Conservation (phyloP, 1,140 invertebrate species). For the Cryptotermes secundus region DNA sequence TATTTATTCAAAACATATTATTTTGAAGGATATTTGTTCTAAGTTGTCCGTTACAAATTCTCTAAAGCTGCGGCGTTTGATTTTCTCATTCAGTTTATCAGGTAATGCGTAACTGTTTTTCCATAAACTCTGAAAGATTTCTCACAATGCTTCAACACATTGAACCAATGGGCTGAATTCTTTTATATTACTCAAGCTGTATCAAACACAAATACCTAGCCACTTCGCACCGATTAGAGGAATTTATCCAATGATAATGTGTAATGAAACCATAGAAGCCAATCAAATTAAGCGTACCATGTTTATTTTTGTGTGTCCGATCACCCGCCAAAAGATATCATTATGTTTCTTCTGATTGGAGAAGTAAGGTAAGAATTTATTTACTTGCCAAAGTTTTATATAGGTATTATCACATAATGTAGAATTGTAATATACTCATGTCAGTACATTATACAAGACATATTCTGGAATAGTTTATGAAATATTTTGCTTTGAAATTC, state of each 20-base stretch:
- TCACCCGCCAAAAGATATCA: conserved; percentile 35
- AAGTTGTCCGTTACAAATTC: not conserved
- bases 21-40: not conserved
- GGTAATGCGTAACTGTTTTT: conserved; percentile 1
- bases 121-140: not conserved
- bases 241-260: conserved; percentile 36
- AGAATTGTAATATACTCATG: not conserved
- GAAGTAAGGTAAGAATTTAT: not conserved
- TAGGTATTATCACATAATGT: not conserved
- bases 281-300: conserved; percentile 37
- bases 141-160: not conserved
- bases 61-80: not conserved
- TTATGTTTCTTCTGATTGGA: not conserved
- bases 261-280: conserved; percentile 36
- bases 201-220: conserved; percentile 21
- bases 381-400: not conserved
- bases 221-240: conserved; percentile 31
- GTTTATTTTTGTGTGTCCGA: conserved; percentile 33
- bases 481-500: not conserved
- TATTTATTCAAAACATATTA: not conserved
- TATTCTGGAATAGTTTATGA: not conserved
- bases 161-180: conserved; percentile 15
- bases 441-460: not conserved
- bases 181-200: not conserved
- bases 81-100: not conserved